Evolutionary conservation across 1,140 invertebrate genomes (phyloP).

Genomic region (Pachypeltis micranthus): DNA sequence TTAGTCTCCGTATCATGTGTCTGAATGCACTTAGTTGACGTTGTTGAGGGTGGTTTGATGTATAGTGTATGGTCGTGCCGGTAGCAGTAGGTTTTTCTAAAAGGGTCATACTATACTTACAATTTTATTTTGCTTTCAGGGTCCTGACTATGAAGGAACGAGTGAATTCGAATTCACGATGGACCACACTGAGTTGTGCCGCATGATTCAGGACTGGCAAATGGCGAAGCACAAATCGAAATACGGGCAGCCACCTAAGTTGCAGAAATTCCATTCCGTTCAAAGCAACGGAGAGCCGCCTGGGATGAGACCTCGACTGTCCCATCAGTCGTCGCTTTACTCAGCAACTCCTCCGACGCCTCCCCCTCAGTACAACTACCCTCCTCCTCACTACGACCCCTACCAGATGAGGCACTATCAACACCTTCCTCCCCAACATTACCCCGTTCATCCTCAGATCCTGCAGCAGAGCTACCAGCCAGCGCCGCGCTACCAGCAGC

Average conservation of each 20-base stretch:
- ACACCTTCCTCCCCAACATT: not conserved
- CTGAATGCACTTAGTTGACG: too few relatives aligned
- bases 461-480: not conserved
- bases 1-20: too few relatives aligned
- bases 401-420: constrained; percentile 10
- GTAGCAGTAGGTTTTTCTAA: too few relatives aligned
- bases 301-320: constrained; percentile 5
- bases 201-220: constrained; percentile 25
- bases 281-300: constrained; percentile 18
- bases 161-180: constrained; percentile 25
- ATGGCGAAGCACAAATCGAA: constrained; percentile 21
- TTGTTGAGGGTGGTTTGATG: too few relatives aligned
- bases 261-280: constrained; percentile 17
- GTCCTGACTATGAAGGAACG: constrained; percentile 25
- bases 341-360: not conserved
- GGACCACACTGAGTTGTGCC: constrained; percentile 22
- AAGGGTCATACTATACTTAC: not conserved
- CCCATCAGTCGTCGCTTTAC: constrained; percentile 7
- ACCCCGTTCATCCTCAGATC: not conserved
- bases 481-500: not conserved
- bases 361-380: not conserved
- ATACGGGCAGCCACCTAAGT: not conserved
- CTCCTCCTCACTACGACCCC: not conserved
- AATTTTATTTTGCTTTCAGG: constrained; percentile 18
- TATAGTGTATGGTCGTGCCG: too few relatives aligned